Conservation (phyloP, 2,888 invertebrate genomes). For the Drosophila parthenogenetica region DNA sequence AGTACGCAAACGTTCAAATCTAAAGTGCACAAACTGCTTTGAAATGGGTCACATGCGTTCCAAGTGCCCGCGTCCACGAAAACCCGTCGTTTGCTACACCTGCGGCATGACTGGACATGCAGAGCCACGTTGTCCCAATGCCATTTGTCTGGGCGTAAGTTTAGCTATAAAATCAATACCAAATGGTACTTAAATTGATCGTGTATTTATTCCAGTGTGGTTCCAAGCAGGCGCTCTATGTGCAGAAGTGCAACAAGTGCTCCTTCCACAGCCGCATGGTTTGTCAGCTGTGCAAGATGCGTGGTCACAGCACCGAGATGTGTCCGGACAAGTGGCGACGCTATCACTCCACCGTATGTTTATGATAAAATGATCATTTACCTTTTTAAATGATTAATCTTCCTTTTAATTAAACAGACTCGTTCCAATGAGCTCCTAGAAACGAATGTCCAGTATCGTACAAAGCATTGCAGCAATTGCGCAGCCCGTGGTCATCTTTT, state of each 20-base stretch:
- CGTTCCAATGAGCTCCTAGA: constrained; percentile 84
- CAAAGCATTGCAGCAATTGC: constrained; percentile 87
- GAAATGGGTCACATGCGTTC: constrained; percentile 88
- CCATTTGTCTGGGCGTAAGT: constrained; percentile 89
- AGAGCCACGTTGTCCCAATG: constrained; percentile 89
- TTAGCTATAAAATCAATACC: no score
- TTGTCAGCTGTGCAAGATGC: constrained; percentile 88
- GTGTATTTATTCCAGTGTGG: constrained; percentile 88
- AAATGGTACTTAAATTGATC: neutral
- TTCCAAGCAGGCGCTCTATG: constrained; percentile 86
- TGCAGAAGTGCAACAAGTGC: constrained; percentile 88
- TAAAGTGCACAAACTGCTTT: constrained; percentile 88
- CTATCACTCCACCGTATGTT: constrained; percentile 89
- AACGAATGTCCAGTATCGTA: constrained; percentile 73
- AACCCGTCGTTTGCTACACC: constrained; percentile 88
- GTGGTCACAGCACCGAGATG: constrained; percentile 87
- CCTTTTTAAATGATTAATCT: neutral
- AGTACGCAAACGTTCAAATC: constrained; percentile 63
- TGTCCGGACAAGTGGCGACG: constrained; percentile 92
- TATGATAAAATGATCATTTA: no score
- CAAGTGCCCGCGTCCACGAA: constrained; percentile 87
- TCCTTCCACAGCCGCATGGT: constrained; percentile 81
- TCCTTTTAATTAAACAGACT: constrained; percentile 83
- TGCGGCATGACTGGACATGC: constrained; percentile 89
- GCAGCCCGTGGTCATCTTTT: constrained; percentile 86